Evolutionary conservation across 2,797 vertebrate species (phyloP), one percentile per base, ranked within the genome.

Genomic region (Centroberyx gerrardi): DNA sequence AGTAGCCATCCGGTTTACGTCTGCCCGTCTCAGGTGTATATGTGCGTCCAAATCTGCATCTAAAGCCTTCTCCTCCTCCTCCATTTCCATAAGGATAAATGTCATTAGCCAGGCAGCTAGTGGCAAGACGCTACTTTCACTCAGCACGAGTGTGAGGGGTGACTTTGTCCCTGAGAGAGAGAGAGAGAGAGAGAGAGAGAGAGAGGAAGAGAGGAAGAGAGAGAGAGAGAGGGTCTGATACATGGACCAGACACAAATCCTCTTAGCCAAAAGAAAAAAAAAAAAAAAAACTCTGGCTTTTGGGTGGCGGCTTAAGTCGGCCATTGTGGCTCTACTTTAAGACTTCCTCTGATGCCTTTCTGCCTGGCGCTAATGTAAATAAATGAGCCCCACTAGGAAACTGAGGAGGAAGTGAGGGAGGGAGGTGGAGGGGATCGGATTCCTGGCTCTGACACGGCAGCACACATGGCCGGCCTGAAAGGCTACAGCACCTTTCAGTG

Each of bases 161-260:
- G 88, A 92, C 90, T 91, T 89, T 91, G 91, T 91, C 84, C 87
- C 82, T 42, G 72, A 76, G 83, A 83, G 81, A 81, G 85, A 76
- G 84, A 59, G 74, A 65, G 69, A 36, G 68, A 83, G 68, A 44
- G 40, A 46, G n/a, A 29, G 51, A 22, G 28, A 54, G 60, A 33
- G 73, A 56, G 74, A 64, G 38, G 22, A 49, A 31, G 59, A n/a
- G 68, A 29, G 18, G 28, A 28, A 36, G 52, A 36, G 82, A 81
- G 80, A 51, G 76, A 54, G 33, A 58, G 40, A 65, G 42, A 17
- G 56, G 22, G 91, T 85, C 90, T 92, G 92, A 94, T 93, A 93
- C 90, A 91, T 80, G 90, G 91, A 92, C 90, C 87, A 92, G 89
- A 93, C 92, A 93, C 89, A 94, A 95, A 95, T 95, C 94, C 93